phyloP scores from a whole-genome alignment of 2,113 vertebrate species.

The Choloepus hoffmanni region DNA sequence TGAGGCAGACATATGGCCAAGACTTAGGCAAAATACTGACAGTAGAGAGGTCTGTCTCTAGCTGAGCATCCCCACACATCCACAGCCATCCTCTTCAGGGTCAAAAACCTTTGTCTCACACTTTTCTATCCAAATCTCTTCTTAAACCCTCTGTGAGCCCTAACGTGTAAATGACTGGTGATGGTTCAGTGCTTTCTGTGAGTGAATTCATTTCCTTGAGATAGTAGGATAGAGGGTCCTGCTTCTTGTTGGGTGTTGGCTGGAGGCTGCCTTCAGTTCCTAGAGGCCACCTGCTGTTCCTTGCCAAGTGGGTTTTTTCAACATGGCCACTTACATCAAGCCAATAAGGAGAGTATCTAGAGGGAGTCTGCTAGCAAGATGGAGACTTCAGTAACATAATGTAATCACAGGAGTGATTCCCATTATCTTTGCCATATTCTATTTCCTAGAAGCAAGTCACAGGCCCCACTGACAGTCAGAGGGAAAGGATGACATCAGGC shows the following conservation, averaged over 20 bases:
- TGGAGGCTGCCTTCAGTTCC: not conserved
- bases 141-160: not conserved
- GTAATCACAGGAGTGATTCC: too few species aligned
- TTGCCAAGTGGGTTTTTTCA: not conserved
- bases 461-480: not conserved
- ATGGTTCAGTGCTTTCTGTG: not conserved
- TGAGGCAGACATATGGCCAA: not conserved
- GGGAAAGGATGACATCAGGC: not conserved
- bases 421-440: not conserved
- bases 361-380: not conserved
- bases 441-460: not conserved
- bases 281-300: not conserved
- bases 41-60: not conserved
- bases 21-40: not conserved
- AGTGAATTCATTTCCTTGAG: not conserved
- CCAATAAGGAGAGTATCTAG: not conserved
- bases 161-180: not conserved
- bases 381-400: not conserved
- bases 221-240: not conserved
- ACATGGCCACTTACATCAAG: not conserved
- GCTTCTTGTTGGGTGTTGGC: not conserved
- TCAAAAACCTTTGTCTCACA: not conserved
- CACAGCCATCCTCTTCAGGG: not conserved
- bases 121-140: not conserved
- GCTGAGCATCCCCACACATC: not conserved